A percentile compares a stretch with the other conserved stretches of the same genome.
phyloP scores from a whole-genome alignment of 2,888 invertebrate species.

The Scelioninae gen. 1 region DNA sequence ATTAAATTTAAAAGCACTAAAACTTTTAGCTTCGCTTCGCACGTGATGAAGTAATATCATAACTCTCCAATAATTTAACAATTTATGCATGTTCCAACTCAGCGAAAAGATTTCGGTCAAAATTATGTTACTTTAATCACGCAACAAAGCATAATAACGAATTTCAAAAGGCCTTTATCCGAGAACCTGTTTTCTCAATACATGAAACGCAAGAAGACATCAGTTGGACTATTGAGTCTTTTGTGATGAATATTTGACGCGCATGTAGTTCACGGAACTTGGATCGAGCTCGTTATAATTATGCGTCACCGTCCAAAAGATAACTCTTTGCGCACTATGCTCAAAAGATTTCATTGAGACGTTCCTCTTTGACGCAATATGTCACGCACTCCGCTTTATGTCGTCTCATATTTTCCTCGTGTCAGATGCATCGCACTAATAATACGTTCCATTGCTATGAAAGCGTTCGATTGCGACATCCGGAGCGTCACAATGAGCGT shows the following conservation, averaged over 20 bases:
- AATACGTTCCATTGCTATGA: conserved; percentile 44
- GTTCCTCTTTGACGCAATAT: conserved; percentile 57
- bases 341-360: conserved; percentile 19
- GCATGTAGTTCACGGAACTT: neutral
- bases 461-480: conserved; percentile 65
- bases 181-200: no score
- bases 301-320: conserved; percentile 36
- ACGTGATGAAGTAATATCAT: neutral
- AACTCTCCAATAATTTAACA: conserved; percentile 2
- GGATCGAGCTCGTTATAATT: conserved; percentile 32
- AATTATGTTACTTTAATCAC: no score
- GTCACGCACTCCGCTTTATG: conserved; percentile 52
- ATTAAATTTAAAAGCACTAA: conserved; percentile 15
- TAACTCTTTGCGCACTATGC: conserved; percentile 29
- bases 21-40: conserved; percentile 1
- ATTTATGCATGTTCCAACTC: neutral
- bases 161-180: no score
- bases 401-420: conserved; percentile 20
- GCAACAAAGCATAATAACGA: neutral
- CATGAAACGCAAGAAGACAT: conserved; percentile 6
- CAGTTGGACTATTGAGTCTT: conserved; percentile 4
- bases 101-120: neutral
- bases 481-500: conserved; percentile 55
- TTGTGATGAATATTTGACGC: conserved; percentile 26
- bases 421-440: conserved; percentile 58